Conservation (phyloP, 2,888 invertebrate species). For the Crossocerus cetratus region DNA sequence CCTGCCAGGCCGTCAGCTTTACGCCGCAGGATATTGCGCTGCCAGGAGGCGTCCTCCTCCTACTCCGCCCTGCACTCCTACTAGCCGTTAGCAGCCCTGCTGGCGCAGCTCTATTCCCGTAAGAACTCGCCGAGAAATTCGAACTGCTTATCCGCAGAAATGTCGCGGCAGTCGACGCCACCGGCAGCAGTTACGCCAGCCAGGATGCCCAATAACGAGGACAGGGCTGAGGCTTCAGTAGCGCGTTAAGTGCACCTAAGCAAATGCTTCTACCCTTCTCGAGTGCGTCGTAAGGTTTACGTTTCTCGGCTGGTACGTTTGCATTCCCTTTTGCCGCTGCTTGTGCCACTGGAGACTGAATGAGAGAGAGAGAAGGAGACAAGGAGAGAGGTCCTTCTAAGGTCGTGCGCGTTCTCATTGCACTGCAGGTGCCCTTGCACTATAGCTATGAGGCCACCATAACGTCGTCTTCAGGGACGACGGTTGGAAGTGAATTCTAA, state of each 20-base stretch:
- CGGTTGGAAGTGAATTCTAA: conserved; percentile 49
- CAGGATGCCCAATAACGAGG: conserved; percentile 11
- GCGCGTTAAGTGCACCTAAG: conserved; percentile 58
- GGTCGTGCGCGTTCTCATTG: not conserved
- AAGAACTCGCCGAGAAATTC: conserved; percentile 26
- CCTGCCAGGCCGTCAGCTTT: not conserved
- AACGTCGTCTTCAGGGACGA: conserved; percentile 44
- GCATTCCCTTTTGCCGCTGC: conserved; percentile 54
- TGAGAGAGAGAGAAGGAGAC: conserved; percentile 1
- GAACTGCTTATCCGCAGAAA: conserved; percentile 16
- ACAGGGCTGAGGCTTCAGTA: conserved; percentile 34
- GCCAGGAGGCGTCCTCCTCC: not conserved
- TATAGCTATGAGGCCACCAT: not conserved
- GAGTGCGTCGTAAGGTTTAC: conserved; percentile 51
- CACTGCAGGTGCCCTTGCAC: not conserved
- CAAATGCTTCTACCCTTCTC: conserved; percentile 42
- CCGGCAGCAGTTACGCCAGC: not conserved
- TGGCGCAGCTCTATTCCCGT: not conserved
- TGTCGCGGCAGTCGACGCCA: conserved; percentile 13
- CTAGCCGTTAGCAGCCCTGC: too few species aligned
- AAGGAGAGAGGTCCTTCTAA: not conserved
- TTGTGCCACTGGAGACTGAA: conserved; percentile 48
- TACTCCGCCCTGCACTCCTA: too few species aligned
- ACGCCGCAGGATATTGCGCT: not conserved
- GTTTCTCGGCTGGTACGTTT: conserved; percentile 59